phyloP scores from a whole-genome alignment of 2,113 vertebrate species.

The Fulmarus glacialis region DNA sequence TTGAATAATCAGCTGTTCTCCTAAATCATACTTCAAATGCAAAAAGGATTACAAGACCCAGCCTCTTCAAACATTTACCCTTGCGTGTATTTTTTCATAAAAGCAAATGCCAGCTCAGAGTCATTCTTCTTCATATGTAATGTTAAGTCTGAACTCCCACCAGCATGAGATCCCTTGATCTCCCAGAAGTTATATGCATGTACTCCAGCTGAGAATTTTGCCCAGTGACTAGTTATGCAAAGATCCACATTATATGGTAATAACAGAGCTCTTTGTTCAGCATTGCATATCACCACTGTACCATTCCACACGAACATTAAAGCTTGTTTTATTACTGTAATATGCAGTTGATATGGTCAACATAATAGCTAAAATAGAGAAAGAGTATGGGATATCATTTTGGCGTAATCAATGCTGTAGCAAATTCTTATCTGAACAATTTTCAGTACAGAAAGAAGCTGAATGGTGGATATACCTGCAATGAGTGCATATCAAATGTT shows the following conservation, averaged over 20 bases:
- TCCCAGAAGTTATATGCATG: not conserved
- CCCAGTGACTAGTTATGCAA: not conserved
- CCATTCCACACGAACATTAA: not conserved
- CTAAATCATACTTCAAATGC: not conserved
- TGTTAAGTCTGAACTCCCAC: not conserved
- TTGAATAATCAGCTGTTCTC: slow-evolving; percentile 16
- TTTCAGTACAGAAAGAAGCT: not conserved
- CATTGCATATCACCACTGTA: not conserved
- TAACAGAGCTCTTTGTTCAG: not conserved
- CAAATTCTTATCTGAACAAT: not conserved
- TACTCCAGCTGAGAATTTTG: not conserved
- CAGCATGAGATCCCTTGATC: not conserved
- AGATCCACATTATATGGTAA: not conserved
- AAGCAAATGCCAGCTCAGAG: not conserved
- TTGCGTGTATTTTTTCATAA: not conserved
- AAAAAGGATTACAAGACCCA: not conserved
- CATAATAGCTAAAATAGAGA: not conserved
- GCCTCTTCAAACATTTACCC: not conserved
- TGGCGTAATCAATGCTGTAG: not conserved
- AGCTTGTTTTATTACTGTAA: not conserved
- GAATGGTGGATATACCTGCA: not conserved
- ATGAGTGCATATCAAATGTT: not conserved
- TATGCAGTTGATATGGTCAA: not conserved
- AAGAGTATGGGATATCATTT: not conserved
- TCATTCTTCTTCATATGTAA: not conserved